Conservation (phyloP, 2,888 invertebrate species). For the Labia minor region DNA sequence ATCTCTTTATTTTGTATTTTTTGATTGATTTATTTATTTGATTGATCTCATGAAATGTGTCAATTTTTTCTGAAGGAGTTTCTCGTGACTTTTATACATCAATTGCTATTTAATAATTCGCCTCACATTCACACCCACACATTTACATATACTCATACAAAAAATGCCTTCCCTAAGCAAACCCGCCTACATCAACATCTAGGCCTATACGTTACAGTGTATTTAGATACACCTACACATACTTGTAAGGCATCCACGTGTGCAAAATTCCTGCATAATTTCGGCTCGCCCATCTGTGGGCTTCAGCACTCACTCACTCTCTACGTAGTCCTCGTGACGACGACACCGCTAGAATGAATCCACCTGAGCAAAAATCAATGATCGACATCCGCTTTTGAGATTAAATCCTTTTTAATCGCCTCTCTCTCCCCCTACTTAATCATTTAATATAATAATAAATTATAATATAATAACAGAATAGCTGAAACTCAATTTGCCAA, state of each 20-base stretch:
- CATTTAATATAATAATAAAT: too few species aligned
- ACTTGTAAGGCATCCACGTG: background rate
- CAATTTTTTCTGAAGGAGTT: too few species aligned
- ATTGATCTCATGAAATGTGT: too few species aligned
- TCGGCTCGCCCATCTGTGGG: constrained; percentile 7
- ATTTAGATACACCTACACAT: background rate
- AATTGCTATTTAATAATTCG: background rate
- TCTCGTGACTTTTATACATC: background rate
- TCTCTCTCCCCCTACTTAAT: too few species aligned
- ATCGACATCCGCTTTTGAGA: background rate
- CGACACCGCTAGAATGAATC: background rate
- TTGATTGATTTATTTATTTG: too few species aligned
- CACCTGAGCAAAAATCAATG: background rate
- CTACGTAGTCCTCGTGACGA: background rate
- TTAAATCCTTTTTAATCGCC: too few species aligned
- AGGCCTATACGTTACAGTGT: background rate
- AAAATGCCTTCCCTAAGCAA: background rate
- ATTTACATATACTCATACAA: too few species aligned
- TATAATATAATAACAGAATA: too few species aligned
- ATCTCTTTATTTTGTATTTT: too few species aligned
- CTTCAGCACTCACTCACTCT: too few species aligned
- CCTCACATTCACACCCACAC: background rate
- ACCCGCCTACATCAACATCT: background rate
- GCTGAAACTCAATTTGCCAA: too few species aligned
- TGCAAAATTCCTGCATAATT: constrained; percentile 7